Evolutionary conservation across 1,140 invertebrate genomes (phyloP).

Genomic region (Atopsyche davidsoni): DNA sequence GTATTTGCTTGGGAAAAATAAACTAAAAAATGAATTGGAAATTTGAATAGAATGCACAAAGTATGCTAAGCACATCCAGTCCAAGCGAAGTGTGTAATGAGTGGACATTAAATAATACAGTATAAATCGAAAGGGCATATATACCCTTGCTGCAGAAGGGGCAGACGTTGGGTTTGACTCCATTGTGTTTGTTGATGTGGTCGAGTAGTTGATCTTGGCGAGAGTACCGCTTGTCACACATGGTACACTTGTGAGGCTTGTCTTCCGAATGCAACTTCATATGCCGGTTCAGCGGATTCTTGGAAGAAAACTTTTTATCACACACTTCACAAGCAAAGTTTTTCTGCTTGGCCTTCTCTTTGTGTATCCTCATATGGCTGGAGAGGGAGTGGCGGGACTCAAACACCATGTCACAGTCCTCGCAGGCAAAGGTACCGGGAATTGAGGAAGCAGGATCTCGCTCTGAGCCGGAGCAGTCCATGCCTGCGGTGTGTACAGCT

Average conservation of each 20-base stretch:
- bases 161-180: conserved; percentile 54
- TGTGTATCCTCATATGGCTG: conserved; percentile 35
- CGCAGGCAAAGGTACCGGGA: conserved; percentile 32
- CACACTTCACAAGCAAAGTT: conserved; percentile 36
- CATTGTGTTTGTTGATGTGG: conserved; percentile 52
- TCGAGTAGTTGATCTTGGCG: conserved; percentile 50
- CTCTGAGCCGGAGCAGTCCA: conserved; percentile 19
- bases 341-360: conserved; percentile 30
- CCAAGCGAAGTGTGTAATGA: too few species aligned
- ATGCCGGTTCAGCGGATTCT: conserved; percentile 38
- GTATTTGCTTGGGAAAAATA: too few species aligned
- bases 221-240: conserved; percentile 49
- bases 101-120: too few species aligned
- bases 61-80: too few species aligned
- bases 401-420: conserved; percentile 35
- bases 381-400: conserved; percentile 34
- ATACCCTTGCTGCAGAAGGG: conserved; percentile 52
- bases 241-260: conserved; percentile 37
- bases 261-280: conserved; percentile 38
- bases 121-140: too few species aligned
- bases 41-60: too few species aligned
- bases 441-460: conserved; percentile 11
- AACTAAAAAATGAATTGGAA: too few species aligned
- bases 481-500: conserved; percentile 26
- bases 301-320: conserved; percentile 37